A percentile compares a stretch with the other conserved stretches of the same genome.
Conservation (phyloP, 2,888 invertebrate species). For the Zootermopsis nevadensis region DNA sequence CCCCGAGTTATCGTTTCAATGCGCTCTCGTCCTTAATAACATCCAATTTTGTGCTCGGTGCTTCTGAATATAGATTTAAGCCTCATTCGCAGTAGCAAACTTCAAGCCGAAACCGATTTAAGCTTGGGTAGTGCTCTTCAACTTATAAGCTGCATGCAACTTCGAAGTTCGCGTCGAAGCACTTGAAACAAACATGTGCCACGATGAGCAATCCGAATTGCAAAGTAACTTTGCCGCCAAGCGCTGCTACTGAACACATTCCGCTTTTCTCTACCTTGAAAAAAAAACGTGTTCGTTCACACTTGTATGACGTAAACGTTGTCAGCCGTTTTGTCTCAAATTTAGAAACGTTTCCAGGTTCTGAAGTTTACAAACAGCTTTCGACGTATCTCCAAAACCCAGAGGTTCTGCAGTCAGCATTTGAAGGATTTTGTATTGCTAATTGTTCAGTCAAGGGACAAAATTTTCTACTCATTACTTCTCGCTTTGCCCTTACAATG, state of each 20-base stretch:
- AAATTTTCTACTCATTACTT: too few species aligned
- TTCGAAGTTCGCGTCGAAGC: background rate
- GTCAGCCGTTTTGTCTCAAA: too few species aligned
- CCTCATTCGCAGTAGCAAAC: slow-evolving; percentile 31
- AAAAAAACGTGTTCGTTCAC: too few species aligned
- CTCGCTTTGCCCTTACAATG: too few species aligned
- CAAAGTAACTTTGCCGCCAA: background rate
- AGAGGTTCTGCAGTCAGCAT: too few species aligned
- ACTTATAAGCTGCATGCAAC: slow-evolving; percentile 26
- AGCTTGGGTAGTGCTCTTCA: slow-evolving; percentile 18
- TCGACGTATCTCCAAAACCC: too few species aligned
- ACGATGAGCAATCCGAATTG: background rate
- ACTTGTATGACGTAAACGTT: too few species aligned
- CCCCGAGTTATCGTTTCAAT: background rate
- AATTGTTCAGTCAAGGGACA: too few species aligned
- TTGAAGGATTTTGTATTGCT: too few species aligned
- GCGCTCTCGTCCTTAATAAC: slow-evolving; percentile 22
- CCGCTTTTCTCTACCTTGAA: background rate
- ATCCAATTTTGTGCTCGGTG: slow-evolving; percentile 42
- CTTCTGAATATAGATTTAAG: slow-evolving; percentile 16
- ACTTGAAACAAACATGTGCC: slow-evolving; percentile 10
- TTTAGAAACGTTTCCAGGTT: too few species aligned
- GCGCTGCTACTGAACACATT: background rate
- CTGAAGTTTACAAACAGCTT: too few species aligned
- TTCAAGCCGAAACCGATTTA: slow-evolving; percentile 11